phyloP scores from a whole-genome alignment of 1,140 invertebrate genomes.

The Neodiprion fabricii region DNA sequence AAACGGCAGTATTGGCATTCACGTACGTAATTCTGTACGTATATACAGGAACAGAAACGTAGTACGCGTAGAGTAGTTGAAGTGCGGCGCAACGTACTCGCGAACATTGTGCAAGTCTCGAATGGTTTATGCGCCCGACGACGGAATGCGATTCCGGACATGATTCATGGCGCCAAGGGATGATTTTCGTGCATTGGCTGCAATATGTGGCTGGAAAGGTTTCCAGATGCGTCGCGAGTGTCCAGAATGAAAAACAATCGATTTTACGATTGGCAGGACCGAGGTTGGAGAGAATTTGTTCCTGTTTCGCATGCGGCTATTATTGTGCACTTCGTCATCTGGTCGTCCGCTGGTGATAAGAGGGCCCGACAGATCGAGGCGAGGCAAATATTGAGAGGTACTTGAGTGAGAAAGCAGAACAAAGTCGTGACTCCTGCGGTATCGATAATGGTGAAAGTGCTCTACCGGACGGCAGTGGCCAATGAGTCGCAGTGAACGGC shows the following conservation, averaged over 20 bases:
- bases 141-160: constrained; percentile 47
- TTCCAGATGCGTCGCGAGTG: too few species aligned
- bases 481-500: background rate
- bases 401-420: background rate
- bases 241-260: constrained; percentile 26
- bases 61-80: background rate
- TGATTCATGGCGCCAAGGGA: constrained; percentile 41
- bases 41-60: background rate
- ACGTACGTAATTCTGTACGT: background rate
- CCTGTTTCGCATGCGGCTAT: too few species aligned
- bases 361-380: too few species aligned
- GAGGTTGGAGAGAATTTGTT: too few species aligned
- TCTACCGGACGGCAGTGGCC: background rate
- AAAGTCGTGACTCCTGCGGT: background rate
- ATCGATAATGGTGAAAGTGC: constrained; percentile 3
- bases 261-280: background rate
- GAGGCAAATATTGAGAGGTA: background rate
- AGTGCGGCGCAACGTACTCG: background rate
- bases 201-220: too few species aligned
- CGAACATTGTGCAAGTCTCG: constrained; percentile 13
- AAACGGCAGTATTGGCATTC: background rate
- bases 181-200: background rate
- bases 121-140: constrained; percentile 38
- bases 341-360: too few species aligned
- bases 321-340: too few species aligned